phyloP scores from a whole-genome alignment of 2,888 invertebrate species.

The Ornithoptera priamus region DNA sequence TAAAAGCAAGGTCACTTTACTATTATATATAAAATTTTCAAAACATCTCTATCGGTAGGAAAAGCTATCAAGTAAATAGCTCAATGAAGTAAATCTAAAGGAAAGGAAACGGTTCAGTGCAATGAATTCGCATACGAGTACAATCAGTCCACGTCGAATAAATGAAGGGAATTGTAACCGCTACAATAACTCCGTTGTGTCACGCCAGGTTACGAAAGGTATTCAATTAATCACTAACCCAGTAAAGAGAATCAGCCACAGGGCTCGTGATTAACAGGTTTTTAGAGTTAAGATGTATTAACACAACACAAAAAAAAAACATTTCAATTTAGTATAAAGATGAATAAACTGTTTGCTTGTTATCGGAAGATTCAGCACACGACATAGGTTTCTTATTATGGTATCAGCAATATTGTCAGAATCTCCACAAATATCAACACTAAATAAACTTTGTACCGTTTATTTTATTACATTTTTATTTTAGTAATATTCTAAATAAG shows the following conservation, averaged over 20 bases:
- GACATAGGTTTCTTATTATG: too few species aligned
- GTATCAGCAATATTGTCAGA: too few species aligned
- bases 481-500: too few species aligned
- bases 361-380: too few species aligned
- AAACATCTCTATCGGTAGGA: not conserved
- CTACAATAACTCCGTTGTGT: slow-evolving; percentile 33
- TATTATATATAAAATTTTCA: not conserved
- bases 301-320: too few species aligned
- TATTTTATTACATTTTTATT: too few species aligned
- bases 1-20: too few species aligned
- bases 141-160: slow-evolving; percentile 19
- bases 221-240: slow-evolving; percentile 37
- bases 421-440: too few species aligned
- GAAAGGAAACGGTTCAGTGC: slow-evolving; percentile 10
- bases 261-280: slow-evolving; percentile 2
- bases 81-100: slow-evolving; percentile 20
- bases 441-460: too few species aligned
- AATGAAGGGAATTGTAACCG: slow-evolving; percentile 13
- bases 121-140: slow-evolving; percentile 15
- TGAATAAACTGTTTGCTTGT: too few species aligned
- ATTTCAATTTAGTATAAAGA: too few species aligned
- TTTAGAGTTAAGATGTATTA: not conserved
- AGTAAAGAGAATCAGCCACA: slow-evolving; percentile 16
- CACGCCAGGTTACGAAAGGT: slow-evolving; percentile 33
- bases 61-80: not conserved